These are phyloP conservation scores for Venustaconcha ellipsiformis DNA, from an alignment of 1,140 invertebrate genomes.

Conservation along the genomic window DNA sequence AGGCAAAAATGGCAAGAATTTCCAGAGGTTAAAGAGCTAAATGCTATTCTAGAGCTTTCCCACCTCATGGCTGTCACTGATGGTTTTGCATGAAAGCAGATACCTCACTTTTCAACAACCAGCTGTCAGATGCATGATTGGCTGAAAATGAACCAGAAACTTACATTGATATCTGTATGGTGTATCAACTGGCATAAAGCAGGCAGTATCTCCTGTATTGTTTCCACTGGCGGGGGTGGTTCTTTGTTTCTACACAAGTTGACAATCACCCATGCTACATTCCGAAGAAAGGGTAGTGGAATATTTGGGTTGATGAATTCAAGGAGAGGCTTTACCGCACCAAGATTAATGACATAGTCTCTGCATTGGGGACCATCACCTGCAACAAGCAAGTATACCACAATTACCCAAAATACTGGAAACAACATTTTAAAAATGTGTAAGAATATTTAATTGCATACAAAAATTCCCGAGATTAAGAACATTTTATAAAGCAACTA, in stretches of 20 bases:
- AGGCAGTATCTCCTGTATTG: slow-evolving; percentile 93
- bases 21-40: no score
- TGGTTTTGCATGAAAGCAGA: no score
- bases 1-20: no score
- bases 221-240: slow-evolving; percentile 70
- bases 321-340: slow-evolving; percentile 67
- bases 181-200: slow-evolving; percentile 94
- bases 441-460: no score
- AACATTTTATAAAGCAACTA: no score
- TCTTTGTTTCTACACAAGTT: slow-evolving; percentile 71
- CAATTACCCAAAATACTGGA: neutral
- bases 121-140: no score
- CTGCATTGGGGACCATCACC: slow-evolving; percentile 69
- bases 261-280: slow-evolving; percentile 70
- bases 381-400: slow-evolving; percentile 30
- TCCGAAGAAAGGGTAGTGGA: slow-evolving; percentile 66
- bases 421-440: no score
- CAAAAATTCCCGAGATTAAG: no score
- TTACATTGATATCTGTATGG: slow-evolving; percentile 95
- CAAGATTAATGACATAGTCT: slow-evolving; percentile 67
- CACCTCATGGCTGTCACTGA: no score
- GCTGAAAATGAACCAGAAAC: slow-evolving; percentile 56
- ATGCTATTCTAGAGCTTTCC: no score
- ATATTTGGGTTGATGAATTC: slow-evolving; percentile 67
- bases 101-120: no score